phyloP scores from a whole-genome alignment of 1,140 invertebrate species.

The Stegodyphus dumicola region DNA sequence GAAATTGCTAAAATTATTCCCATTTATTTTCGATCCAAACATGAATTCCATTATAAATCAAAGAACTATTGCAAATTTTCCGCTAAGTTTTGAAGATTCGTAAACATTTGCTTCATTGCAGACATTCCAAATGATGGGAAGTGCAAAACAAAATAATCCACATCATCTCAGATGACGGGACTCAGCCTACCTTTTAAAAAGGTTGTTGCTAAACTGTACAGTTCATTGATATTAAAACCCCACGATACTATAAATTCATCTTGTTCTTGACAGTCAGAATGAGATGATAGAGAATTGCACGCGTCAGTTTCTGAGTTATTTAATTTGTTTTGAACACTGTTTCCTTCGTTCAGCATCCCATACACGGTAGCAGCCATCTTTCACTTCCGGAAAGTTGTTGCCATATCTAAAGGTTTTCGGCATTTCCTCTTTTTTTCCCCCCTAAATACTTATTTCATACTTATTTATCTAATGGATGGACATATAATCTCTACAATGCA shows the following conservation, averaged over 20 bases:
- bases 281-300: not conserved
- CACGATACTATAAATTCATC: constrained; percentile 35
- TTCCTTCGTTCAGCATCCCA: not conserved
- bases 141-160: constrained; percentile 66
- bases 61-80: not conserved
- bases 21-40: not conserved
- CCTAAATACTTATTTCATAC: too few species aligned
- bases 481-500: too few species aligned
- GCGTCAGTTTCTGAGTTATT: not conserved
- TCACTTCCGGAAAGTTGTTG: not conserved
- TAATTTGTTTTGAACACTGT: constrained; percentile 17
- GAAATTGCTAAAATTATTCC: not conserved
- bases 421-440: too few species aligned
- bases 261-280: not conserved
- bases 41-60: not conserved
- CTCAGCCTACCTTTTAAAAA: constrained; percentile 62
- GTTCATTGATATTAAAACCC: constrained; percentile 58
- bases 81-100: not conserved
- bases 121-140: not conserved
- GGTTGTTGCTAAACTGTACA: constrained; percentile 54
- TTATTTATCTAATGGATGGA: too few species aligned
- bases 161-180: constrained; percentile 24
- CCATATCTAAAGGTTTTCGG: too few species aligned
- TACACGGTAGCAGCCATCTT: constrained; percentile 45
- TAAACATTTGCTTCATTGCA: not conserved